A percentile compares a stretch with the other conserved stretches of the same genome.
Evolutionary conservation across 1,140 invertebrate species (phyloP).

Genomic region (Goniozus legneri): DNA sequence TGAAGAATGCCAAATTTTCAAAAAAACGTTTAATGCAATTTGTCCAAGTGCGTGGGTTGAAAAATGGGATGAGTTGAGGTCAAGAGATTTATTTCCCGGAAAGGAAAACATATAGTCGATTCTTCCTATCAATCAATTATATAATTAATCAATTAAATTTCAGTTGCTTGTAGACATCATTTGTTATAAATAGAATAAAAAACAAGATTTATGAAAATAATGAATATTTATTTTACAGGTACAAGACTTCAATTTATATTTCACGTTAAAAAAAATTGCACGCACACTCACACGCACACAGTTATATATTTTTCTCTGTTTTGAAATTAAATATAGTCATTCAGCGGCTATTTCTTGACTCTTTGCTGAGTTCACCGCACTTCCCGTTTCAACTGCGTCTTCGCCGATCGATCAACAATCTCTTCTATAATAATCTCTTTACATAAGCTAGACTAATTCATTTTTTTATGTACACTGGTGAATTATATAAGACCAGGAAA

Average conservation of each 20-base stretch:
- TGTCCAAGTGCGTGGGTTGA: slow-evolving; percentile 39
- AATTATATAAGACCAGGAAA: no score
- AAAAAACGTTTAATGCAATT: slow-evolving; percentile 31
- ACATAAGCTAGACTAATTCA: no score
- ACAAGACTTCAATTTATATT: slow-evolving; percentile 31
- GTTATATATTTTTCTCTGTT: no score
- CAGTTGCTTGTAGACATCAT: not conserved
- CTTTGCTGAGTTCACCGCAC: no score
- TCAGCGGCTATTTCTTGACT: no score
- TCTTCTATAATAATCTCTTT: slow-evolving; percentile 14
- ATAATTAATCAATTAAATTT: slow-evolving; percentile 10
- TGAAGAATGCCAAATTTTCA: slow-evolving; percentile 42
- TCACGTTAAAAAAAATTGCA: no score
- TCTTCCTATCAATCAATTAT: slow-evolving; percentile 31
- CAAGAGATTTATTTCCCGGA: slow-evolving; percentile 26
- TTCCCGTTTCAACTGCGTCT: no score
- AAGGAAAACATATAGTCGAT: slow-evolving; percentile 21
- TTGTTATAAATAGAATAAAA: not conserved
- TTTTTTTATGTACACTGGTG: no score
- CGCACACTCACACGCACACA: no score
- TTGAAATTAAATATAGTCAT: no score
- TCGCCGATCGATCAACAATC: slow-evolving; percentile 16
- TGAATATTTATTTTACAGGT: slow-evolving; percentile 38
- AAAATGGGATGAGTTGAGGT: slow-evolving; percentile 34
- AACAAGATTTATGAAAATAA: slow-evolving; percentile 4